Base-by-base conservation (phyloP, 64 coral and sea anemone genomes). In the Acropora yongei region DNA sequence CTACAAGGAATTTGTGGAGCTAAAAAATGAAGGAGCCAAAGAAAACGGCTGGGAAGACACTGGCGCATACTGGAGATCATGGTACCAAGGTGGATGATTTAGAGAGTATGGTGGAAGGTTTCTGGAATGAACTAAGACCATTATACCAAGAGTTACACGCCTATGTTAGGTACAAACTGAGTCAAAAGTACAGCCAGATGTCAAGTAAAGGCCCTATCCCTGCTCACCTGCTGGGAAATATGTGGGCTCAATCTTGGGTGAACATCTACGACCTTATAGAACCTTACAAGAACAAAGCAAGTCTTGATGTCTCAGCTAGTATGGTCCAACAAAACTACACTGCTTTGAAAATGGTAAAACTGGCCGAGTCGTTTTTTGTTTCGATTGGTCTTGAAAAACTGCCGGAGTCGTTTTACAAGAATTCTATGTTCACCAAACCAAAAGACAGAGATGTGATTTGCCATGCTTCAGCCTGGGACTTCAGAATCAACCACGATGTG, bases 401-500 rank as follows among this genome's bases (percentile, higher is more conserved):
- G 4, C 97, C 97, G 20, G 16, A 13, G 0, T 76, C 91, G 3
- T 98, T 98, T 44, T 98, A 93, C 41, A 45, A 88, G 0, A 96
- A 91, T 39, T 98, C 97, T 1, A 79, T 98, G 74, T 93, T 98
- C 1, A 86, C 87, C 39, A 98, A 93, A 67, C 96, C 96, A 1
- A 48, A 89, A 10, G 86, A 86, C 71, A 71, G 91, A 5, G 84
- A 93, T 6, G 96, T 96, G 1, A 85, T 98, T 4, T 98, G 96
- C 45, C 96, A 98, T 44, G 91, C 96, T 0, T 98, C 96, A 12
- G 96, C 96, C 0, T 98, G 96, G 96, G 96, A 98, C 87, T 98
- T 98, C 49, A 16, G 16, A 4, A 86, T 96, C 45, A 81, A 93
- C 58, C 90, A 83, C 48, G 95, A 96, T 67, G 95, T 96, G 17